These are phyloP conservation scores for Goniozus legneri DNA, from an alignment of 1,140 invertebrate species.

Conservation along the genomic window DNA sequence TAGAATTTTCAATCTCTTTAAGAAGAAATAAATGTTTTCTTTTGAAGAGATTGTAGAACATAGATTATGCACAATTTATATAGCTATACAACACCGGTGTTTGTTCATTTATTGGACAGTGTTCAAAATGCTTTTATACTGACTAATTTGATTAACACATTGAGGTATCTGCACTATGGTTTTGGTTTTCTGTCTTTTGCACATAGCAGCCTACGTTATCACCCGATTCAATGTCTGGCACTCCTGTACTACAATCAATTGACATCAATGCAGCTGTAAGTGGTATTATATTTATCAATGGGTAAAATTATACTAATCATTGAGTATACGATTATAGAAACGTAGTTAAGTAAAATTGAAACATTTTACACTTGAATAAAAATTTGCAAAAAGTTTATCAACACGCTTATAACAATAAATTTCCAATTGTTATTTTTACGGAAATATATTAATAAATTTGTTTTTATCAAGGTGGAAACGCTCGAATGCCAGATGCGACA, in stretches of 20 bases:
- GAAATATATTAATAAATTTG: too few relatives aligned
- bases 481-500: conserved; percentile 68
- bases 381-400: too few relatives aligned
- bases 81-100: neutral
- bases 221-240: conserved; percentile 34
- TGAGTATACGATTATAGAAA: too few relatives aligned
- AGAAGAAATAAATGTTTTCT: too few relatives aligned
- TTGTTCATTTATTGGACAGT: neutral
- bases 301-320: too few relatives aligned
- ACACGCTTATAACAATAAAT: neutral
- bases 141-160: conserved; percentile 45
- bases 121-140: conserved; percentile 8
- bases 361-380: too few relatives aligned
- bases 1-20: too few relatives aligned
- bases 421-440: neutral
- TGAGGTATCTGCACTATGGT: conserved; percentile 47
- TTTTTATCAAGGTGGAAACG: conserved; percentile 72
- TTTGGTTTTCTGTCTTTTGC: conserved; percentile 50
- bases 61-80: too few relatives aligned
- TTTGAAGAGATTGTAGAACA: too few relatives aligned
- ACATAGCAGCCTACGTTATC: conserved; percentile 46
- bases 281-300: conserved; percentile 30
- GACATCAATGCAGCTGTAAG: conserved; percentile 41
- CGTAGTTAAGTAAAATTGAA: too few relatives aligned
- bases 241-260: conserved; percentile 34